phyloP scores from a whole-genome alignment of 2,888 invertebrate genomes.

The Adelognathus sp. region DNA sequence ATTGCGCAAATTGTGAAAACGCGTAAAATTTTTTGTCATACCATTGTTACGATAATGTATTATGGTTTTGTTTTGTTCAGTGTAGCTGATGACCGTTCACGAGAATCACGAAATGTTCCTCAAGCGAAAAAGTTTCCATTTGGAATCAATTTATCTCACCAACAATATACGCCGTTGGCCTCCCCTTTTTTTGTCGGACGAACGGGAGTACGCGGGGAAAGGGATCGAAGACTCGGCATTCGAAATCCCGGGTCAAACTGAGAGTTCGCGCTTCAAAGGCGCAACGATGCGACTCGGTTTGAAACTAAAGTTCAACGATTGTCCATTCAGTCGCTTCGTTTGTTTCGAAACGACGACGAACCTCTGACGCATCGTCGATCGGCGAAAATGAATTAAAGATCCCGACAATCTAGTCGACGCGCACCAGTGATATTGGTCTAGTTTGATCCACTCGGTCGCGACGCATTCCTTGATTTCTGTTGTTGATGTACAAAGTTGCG shows the following conservation, averaged over 20 bases:
- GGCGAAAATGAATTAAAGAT: neutral
- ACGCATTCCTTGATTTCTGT: neutral
- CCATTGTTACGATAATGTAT: too few species aligned
- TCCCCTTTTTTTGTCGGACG: too few species aligned
- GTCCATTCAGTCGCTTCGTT: slow-evolving; percentile 1
- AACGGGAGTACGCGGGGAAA: neutral
- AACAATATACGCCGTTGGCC: neutral
- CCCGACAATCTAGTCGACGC: neutral
- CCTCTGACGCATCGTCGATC: neutral
- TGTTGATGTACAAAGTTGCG: neutral
- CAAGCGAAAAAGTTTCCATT: neutral
- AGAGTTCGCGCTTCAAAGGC: slow-evolving; percentile 19
- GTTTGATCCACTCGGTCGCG: neutral
- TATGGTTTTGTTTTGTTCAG: too few species aligned
- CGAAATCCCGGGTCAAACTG: slow-evolving; percentile 53
- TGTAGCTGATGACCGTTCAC: too few species aligned
- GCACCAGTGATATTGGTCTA: neutral
- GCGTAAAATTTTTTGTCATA: neutral
- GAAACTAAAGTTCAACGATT: slow-evolving; percentile 26
- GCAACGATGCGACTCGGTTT: slow-evolving; percentile 12
- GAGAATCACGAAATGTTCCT: too few species aligned
- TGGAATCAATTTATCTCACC: slow-evolving; percentile 38
- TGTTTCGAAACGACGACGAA: neutral
- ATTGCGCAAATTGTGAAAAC: slow-evolving; percentile 27
- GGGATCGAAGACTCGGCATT: slow-evolving; percentile 29